These are phyloP conservation scores for Ennomos fuscantarius DNA, from an alignment of 2,888 invertebrate species.

Conservation along the genomic window DNA sequence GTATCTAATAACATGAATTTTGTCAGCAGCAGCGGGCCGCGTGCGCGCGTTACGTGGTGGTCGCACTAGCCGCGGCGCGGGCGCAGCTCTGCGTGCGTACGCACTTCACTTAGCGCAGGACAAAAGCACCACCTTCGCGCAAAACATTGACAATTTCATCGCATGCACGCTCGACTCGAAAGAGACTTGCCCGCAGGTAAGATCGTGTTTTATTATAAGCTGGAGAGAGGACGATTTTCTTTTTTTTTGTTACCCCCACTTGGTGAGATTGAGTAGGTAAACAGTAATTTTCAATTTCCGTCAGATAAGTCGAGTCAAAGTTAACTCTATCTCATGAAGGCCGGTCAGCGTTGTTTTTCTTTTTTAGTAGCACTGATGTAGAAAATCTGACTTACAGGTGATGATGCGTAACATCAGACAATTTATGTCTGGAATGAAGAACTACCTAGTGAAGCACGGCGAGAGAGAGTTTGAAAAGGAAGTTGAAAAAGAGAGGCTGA, in stretches of 20 bases:
- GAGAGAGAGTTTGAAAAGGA: conserved; percentile 96
- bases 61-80: conserved; percentile 81
- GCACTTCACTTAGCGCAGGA: conserved; percentile 93
- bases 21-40: conserved; percentile 89
- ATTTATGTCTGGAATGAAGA: conserved; percentile 99
- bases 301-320: no score
- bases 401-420: conserved; percentile 97
- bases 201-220: neutral
- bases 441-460: conserved; percentile 98
- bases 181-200: conserved; percentile 92
- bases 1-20: neutral
- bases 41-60: conserved; percentile 88
- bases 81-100: conserved; percentile 90
- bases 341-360: no score
- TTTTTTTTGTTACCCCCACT: no score
- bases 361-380: neutral
- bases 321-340: no score
- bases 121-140: conserved; percentile 95
- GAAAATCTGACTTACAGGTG: conserved; percentile 70
- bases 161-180: conserved; percentile 96
- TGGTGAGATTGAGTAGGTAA: no score
- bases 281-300: no score
- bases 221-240: no score
- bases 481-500: conserved; percentile 93
- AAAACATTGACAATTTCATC: conserved; percentile 96